Conservation (phyloP, 2,797 vertebrate species). For the Sternotherus odoratus region DNA sequence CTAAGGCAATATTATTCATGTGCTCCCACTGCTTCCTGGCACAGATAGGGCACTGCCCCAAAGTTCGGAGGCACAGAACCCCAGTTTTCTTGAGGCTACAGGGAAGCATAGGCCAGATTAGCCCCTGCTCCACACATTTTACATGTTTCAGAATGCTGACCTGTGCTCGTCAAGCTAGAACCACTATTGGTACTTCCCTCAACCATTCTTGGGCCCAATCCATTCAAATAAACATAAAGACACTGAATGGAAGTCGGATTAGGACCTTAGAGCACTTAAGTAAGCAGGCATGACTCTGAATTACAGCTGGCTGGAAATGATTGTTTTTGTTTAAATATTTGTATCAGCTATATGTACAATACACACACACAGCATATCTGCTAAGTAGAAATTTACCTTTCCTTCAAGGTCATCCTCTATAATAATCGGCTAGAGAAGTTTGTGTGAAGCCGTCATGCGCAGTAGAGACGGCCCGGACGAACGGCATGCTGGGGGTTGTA, state of each 20-base stretch:
- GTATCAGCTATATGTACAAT: not conserved
- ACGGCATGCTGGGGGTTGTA: too few species aligned
- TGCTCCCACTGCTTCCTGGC: not conserved
- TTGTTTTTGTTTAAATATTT: not conserved
- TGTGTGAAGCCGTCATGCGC: too few species aligned
- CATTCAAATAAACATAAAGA: fast-evolving
- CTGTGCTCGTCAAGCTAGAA: not conserved
- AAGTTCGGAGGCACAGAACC: too few species aligned
- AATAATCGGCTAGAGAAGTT: too few species aligned
- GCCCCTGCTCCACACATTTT: not conserved
- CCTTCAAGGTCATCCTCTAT: constrained; percentile 1
- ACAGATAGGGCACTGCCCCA: not conserved
- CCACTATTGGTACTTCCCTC: not conserved
- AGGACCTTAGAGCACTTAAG: not conserved
- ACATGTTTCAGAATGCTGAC: not conserved
- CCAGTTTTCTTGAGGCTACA: not conserved
- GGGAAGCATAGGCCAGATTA: not conserved
- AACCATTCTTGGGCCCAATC: not conserved
- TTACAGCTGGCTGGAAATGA: not conserved
- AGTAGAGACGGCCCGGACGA: too few species aligned
- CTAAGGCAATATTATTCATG: not conserved
- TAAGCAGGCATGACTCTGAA: not conserved
- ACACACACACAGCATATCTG: not conserved
- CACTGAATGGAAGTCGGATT: fast-evolving
- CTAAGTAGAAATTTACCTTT: not conserved